Percentiles rank a stretch among this genome's conserved stretches.
These are phyloP conservation scores for Lissonota sp. DNA, from an alignment of 2,888 invertebrate genomes.

Conservation along the genomic window DNA sequence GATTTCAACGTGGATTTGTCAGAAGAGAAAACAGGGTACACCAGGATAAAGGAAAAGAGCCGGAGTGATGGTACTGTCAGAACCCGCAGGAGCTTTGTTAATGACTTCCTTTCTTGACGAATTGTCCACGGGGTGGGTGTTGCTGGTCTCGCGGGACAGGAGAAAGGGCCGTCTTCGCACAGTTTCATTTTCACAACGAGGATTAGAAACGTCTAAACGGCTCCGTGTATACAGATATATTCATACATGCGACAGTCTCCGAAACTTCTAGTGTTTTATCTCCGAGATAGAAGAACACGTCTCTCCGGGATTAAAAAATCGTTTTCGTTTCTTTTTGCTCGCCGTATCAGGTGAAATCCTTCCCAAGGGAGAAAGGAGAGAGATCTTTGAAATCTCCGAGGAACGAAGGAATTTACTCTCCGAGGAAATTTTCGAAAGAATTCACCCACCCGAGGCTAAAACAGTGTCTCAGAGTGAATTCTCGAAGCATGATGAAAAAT, in stretches of 20 bases:
- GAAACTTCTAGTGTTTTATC: background rate
- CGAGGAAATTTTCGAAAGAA: conserved; percentile 7
- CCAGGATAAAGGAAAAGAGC: conserved; percentile 4
- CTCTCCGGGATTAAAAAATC: conserved; percentile 14
- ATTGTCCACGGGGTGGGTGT: conserved; percentile 2
- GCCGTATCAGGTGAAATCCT: background rate
- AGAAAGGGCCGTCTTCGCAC: background rate
- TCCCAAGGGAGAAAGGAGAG: background rate
- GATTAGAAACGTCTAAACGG: conserved; percentile 37
- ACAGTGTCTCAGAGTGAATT: background rate
- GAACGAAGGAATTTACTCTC: background rate
- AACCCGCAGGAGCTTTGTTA: conserved; percentile 37
- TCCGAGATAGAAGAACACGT: background rate
- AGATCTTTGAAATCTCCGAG: too few relatives aligned
- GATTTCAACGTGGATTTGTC: background rate
- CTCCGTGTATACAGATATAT: too few relatives aligned
- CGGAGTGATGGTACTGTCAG: conserved; percentile 31
- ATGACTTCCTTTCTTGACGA: conserved; percentile 36
- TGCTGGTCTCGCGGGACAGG: background rate
- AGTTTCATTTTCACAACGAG: conserved; percentile 25
- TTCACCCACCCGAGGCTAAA: background rate
- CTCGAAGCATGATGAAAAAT: conserved; percentile 8
- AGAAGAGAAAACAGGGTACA: background rate
- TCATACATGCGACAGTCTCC: too few relatives aligned
- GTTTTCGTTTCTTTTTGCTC: conserved; percentile 7